Percentiles rank a stretch among this genome's conserved stretches.
Conservation (phyloP, 2,797 vertebrate species). For the Enteromius unitaeniatus region DNA sequence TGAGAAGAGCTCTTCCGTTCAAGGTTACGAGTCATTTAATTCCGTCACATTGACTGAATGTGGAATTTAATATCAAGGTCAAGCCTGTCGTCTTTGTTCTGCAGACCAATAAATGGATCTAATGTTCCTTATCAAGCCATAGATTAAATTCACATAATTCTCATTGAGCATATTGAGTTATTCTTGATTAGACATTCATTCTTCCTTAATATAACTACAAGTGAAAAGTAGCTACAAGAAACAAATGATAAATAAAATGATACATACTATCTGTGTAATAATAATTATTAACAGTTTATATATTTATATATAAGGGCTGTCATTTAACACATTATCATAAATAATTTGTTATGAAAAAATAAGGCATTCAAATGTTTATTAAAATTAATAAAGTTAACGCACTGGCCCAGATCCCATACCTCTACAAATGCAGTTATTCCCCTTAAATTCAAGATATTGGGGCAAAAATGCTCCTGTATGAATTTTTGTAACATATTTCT, state of each 20-base stretch:
- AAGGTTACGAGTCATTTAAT: conserved; percentile 22
- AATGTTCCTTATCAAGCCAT: not conserved
- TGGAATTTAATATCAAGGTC: conserved; percentile 34
- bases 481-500: no score
- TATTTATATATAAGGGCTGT: not conserved
- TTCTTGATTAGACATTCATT: not conserved
- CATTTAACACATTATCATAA: no score
- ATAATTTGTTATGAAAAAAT: no score
- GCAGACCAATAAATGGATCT: not conserved
- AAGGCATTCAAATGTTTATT: no score
- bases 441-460: no score
- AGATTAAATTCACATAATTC: not conserved
- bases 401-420: no score
- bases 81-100: conserved; percentile 3
- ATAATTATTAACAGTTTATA: not conserved
- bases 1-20: not conserved
- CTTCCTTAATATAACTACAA: not conserved
- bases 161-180: not conserved
- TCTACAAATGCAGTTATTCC: no score
- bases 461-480: no score
- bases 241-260: not conserved
- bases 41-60: not conserved
- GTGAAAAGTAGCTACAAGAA: not conserved
- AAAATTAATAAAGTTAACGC: no score
- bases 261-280: not conserved